Evolutionary conservation across 2,797 vertebrate species (phyloP).

Genomic region (Peromyscus eremicus): DNA sequence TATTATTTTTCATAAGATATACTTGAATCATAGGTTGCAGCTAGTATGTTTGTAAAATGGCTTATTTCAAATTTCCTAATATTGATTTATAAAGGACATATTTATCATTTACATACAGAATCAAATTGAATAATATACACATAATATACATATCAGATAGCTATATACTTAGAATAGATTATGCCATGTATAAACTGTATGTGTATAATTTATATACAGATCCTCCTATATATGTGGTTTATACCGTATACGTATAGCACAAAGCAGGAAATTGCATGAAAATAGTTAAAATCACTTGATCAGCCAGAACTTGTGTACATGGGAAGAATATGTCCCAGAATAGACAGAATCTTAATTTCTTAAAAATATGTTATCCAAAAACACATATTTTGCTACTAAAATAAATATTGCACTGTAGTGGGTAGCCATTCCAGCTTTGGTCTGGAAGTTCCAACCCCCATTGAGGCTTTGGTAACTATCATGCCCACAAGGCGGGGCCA

Average conservation of each 20-base stretch:
- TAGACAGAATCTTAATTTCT: constrained; percentile 39
- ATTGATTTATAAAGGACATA: not conserved
- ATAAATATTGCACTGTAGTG: constrained; percentile 16
- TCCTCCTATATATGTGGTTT: not conserved
- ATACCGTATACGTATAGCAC: not conserved
- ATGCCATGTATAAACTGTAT: not conserved
- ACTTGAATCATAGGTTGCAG: not conserved
- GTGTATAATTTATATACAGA: not conserved
- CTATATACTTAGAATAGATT: not conserved
- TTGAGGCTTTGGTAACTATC: too few relatives aligned
- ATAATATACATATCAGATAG: not conserved
- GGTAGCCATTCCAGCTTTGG: too few relatives aligned
- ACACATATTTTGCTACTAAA: constrained; percentile 2
- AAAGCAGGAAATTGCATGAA: not conserved
- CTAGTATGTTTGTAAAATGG: not conserved
- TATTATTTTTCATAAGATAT: not conserved
- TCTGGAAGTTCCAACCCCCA: too few relatives aligned
- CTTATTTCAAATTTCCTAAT: constrained; percentile 21
- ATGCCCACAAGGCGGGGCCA: too few relatives aligned
- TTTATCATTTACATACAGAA: not conserved
- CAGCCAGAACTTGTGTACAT: not conserved
- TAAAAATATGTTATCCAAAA: not conserved
- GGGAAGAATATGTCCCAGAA: not conserved
- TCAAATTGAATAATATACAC: not conserved
- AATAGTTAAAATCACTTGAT: not conserved